Evolutionary conservation across 2,113 vertebrate species (phyloP), one percentile per base, ranked within the genome.

Genomic region (Burhinus bistriatus): DNA sequence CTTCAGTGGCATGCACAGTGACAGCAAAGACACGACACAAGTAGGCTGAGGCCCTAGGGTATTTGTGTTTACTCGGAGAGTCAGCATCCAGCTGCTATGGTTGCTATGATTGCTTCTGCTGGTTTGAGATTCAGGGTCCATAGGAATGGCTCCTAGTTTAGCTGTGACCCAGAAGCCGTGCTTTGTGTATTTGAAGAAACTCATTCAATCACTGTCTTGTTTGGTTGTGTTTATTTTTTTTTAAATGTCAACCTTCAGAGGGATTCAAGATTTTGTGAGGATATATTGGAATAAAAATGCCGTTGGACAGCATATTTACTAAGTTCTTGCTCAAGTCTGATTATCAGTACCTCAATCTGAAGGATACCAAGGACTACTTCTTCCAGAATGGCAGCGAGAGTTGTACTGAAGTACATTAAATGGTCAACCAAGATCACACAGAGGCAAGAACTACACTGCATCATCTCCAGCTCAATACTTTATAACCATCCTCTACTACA

Each of bases 21-120:
- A 89, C 89, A 95, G 91, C 66, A 85, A 87, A 94, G 82, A 85
- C 79, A 62, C 12, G 1, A 77, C 27, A 1, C 13, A 93, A 95
- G 79, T 51, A 92, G 90, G 85, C 75, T 95, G 87, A 91, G 58
- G 49, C 97, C 90, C 92, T 38, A n/a, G 88, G 88, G 90, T 90
- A 90, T 92, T 75, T 65, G 49, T 76, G 59, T 85, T 93, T 83
- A 72, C 79, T 42, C 69, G 14, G 68, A 87, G 61, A 91, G 51
- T 25, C 68, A 78, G 85, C 70, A 96, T 93, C 38, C 85, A 95
- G 79, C 78, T 93, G 83, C 78, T 76, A 15, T 20, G 12, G 69
- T 62, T 72, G 29, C 65, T 83, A 15, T 5, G 15, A 30, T 65
- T 57, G 45, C 62, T 91, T 73, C 62, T 70, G 34, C 36, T 32